phyloP scores from a whole-genome alignment of 2,113 vertebrate genomes.

The Myotis yumanensis region DNA sequence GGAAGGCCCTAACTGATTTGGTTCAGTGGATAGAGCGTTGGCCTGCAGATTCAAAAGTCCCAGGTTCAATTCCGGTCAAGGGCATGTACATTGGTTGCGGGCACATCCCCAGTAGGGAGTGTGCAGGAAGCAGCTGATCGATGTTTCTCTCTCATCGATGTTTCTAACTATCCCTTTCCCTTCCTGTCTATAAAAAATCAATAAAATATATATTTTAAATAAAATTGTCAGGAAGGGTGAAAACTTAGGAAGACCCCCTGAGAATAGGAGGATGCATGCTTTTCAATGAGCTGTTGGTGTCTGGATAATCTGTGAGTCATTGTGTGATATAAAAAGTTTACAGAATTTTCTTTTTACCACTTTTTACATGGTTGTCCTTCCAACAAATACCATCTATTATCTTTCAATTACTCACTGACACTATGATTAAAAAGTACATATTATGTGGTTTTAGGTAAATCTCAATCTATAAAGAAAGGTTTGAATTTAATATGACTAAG shows the following conservation, averaged over 20 bases:
- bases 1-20: neutral
- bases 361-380: neutral
- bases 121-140: too few species aligned
- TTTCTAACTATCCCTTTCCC: too few species aligned
- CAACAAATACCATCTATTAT: neutral
- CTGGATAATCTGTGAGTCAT: neutral
- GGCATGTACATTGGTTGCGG: too few species aligned
- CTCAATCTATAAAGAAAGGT: neutral
- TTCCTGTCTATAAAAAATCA: too few species aligned
- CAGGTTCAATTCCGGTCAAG: too few species aligned
- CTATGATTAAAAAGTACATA: neutral
- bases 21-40: too few species aligned
- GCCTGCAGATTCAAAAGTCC: too few species aligned
- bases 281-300: neutral
- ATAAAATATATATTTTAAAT: too few species aligned
- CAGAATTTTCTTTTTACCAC: neutral
- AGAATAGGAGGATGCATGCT: neutral
- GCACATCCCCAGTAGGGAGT: too few species aligned
- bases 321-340: neutral
- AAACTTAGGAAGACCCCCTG: neutral
- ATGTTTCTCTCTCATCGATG: too few species aligned
- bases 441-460: neutral
- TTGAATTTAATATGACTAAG: neutral
- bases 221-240: neutral
- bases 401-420: neutral